Evolutionary conservation across 2,113 vertebrate species (phyloP), one percentile per base, ranked within the genome.

Genomic region (Lasiurus cinereus): DNA sequence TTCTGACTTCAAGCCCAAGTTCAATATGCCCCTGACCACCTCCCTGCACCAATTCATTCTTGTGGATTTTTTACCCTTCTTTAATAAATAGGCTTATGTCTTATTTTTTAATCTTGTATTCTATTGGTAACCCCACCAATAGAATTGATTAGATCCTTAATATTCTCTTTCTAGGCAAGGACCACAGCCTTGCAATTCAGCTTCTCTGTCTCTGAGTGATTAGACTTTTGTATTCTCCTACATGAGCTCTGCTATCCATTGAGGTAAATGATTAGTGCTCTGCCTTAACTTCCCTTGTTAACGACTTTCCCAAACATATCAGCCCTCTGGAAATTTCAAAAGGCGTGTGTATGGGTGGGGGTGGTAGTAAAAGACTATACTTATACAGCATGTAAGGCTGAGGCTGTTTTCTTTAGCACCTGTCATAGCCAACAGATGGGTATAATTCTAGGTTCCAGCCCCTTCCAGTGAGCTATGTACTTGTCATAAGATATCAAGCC

Each of bases 231-330:
- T 10, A 87, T 83, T 50, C 48, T 46, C 27, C n/a, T 89, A 31
- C 66, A 54, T 48, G 54, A 59, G 69, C 6, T 48, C 36, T 90
- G 9, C 67, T 79, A 72, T 83, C 59, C 90, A 36, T 27, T 76
- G 64, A 15, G 13, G 74, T 31, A 82, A 48, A 16, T 43, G 39
- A 76, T 84, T 84, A 76, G 18, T 76, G 87, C 48, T 85, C 67
- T 69, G 9, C 39, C 36, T 77, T 94, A 92, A 82, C 43, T 86
- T 62, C 39, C 69, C 69, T 43, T 79, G 21, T 67, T 90, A 79
- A 74, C 15, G 67, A 54, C 50, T 85, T 43, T 52, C 29, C 78
- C 14, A 92, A 83, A 90, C 29, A 50, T 15, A 86, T 86, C 33
- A 54, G 36, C 3, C 27, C 19, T 73, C 84, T 21, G 70, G 22